These are phyloP conservation scores for Lepus oiostolus DNA, from an alignment of 2,797 vertebrate species.

Conservation along the genomic window DNA sequence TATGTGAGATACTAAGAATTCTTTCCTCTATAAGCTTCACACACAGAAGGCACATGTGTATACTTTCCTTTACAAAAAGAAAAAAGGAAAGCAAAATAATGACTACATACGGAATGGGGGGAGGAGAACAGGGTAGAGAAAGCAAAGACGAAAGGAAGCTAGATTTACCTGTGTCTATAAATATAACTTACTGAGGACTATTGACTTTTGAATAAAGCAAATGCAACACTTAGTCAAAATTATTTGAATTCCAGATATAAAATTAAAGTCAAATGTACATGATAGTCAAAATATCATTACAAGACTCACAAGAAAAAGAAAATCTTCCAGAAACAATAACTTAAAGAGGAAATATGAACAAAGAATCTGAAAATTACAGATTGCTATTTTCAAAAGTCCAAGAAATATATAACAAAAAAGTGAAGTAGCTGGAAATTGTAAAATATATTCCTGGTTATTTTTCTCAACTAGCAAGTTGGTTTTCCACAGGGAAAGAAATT, in stretches of 20 bases:
- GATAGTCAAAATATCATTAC: neutral
- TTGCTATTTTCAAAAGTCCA: no score
- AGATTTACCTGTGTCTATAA: neutral
- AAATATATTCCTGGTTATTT: neutral
- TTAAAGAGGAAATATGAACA: neutral
- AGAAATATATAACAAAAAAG: neutral
- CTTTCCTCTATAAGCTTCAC: neutral
- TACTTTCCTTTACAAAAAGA: neutral
- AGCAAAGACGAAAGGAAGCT: neutral
- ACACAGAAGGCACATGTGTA: neutral
- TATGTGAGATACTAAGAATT: neutral
- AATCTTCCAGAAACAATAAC: neutral
- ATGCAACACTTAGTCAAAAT: neutral
- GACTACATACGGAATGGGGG: neutral
- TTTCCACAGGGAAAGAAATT: neutral
- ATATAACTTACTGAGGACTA: neutral
- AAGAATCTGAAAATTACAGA: neutral
- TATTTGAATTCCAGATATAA: neutral
- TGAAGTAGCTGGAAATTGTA: neutral
- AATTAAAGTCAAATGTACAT: slow-evolving; percentile 4
- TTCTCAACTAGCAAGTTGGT: neutral
- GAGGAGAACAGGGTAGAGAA: neutral
- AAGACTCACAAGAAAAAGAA: neutral
- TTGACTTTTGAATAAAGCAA: neutral
- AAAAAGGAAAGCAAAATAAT: neutral